phyloP scores from a whole-genome alignment of 2,797 vertebrate genomes.

The Phrynocephalus vlangalii region DNA sequence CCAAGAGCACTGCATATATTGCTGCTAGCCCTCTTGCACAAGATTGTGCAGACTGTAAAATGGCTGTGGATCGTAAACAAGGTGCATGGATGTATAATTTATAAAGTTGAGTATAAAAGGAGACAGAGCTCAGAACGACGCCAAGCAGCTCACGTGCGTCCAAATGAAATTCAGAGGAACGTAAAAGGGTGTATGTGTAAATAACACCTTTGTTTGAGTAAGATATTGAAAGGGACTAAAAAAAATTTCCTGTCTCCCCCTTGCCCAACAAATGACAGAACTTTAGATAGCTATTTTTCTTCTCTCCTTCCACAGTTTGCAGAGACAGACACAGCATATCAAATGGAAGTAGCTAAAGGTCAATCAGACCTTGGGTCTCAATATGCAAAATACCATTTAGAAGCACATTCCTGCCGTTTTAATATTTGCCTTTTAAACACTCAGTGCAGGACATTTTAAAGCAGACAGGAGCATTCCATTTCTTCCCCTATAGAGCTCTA shows the following conservation, averaged over 20 bases:
- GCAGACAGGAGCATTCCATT: not conserved
- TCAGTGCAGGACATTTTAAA: not conserved
- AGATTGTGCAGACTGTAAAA: conserved; percentile 49
- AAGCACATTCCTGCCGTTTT: conserved; percentile 58
- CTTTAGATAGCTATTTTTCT: conserved; percentile 57
- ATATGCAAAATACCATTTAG: conserved; percentile 54
- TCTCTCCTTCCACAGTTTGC: conserved; percentile 56
- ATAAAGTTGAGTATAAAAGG: conserved; percentile 60
- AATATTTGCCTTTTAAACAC: conserved; percentile 31
- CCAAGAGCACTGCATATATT: not conserved
- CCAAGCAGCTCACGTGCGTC: conserved; percentile 6
- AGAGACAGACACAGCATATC: conserved; percentile 51
- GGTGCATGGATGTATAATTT: conserved; percentile 54
- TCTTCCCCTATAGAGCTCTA: not conserved
- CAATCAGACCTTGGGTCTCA: conserved; percentile 68
- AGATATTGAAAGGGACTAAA: not conserved
- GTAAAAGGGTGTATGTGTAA: conserved; percentile 40
- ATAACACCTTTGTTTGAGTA: conserved; percentile 59
- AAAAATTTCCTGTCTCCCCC: conserved; percentile 28
- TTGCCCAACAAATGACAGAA: not conserved
- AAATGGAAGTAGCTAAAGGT: conserved; percentile 65
- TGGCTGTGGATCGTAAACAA: conserved; percentile 52
- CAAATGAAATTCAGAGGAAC: conserved; percentile 59
- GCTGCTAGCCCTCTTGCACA: conserved; percentile 24
- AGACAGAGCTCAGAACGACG: conserved; percentile 38